These are phyloP conservation scores for Electrona antarctica DNA, from an alignment of 2,113 vertebrate species.

Conservation along the genomic window DNA sequence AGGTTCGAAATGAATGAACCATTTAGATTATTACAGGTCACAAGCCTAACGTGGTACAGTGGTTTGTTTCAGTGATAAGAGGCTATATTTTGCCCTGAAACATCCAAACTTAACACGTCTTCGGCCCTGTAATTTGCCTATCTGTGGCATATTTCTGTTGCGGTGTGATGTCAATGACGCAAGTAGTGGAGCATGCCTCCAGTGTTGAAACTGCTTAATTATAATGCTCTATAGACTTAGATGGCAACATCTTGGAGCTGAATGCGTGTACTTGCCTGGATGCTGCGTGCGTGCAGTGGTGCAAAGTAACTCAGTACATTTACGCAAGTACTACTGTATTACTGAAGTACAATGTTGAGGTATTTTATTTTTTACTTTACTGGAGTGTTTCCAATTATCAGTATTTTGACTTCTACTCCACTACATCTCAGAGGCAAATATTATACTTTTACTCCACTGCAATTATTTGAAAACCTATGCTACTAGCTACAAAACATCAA, in stretches of 20 bases:
- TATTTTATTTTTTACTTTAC: no score
- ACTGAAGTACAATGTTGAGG: no score
- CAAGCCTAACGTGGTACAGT: background rate
- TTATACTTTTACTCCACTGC: no score
- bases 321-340: no score
- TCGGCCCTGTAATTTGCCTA: no score
- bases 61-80: background rate
- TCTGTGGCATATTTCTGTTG: no score
- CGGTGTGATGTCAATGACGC: background rate
- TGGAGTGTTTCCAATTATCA: no score
- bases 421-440: no score
- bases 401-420: no score
- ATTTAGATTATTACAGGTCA: background rate
- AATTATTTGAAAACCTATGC: no score
- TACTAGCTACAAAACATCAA: no score
- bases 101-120: background rate
- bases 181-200: background rate
- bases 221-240: constrained; percentile 15
- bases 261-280: constrained; percentile 36
- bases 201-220: background rate
- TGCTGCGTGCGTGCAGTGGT: constrained; percentile 17
- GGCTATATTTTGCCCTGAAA: background rate
- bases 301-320: no score
- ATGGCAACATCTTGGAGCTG: constrained; percentile 5
- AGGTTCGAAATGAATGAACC: background rate